Evolutionary conservation across 2,113 vertebrate genomes (phyloP).

Genomic region (Callorhinus ursinus): DNA sequence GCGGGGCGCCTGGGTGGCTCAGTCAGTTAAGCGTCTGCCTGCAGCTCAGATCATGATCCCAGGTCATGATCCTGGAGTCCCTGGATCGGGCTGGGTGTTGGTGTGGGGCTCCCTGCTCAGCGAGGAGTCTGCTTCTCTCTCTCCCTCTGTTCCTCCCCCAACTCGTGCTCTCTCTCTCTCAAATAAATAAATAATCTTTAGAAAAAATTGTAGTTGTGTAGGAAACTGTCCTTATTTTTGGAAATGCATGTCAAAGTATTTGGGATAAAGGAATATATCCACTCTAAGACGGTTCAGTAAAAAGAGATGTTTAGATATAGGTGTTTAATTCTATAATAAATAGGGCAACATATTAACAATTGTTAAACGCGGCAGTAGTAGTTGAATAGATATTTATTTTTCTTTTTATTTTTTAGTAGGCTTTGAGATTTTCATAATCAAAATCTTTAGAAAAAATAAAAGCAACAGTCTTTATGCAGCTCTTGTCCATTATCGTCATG

Average conservation of each 20-base stretch:
- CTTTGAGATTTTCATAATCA: background rate
- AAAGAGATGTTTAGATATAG: constrained; percentile 16
- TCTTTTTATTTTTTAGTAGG: background rate
- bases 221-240: background rate
- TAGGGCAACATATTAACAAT: background rate
- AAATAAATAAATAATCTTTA: background rate
- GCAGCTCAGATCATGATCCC: no score
- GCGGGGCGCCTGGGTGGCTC: background rate
- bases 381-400: background rate
- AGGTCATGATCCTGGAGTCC: no score
- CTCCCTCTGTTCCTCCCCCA: no score
- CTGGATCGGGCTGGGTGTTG: rapidly evolving
- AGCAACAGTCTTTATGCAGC: background rate
- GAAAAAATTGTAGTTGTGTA: background rate
- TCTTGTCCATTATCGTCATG: background rate
- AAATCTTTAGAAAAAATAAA: constrained; percentile 13
- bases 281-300: background rate
- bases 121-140: no score
- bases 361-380: background rate
- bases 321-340: constrained; percentile 1
- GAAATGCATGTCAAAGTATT: background rate
- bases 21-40: background rate
- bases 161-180: no score
- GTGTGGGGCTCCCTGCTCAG: no score
- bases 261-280: background rate